Evolutionary conservation across 2,888 invertebrate genomes (phyloP), one percentile per base, ranked within the genome.

Genomic region (Ligdia adustata): DNA sequence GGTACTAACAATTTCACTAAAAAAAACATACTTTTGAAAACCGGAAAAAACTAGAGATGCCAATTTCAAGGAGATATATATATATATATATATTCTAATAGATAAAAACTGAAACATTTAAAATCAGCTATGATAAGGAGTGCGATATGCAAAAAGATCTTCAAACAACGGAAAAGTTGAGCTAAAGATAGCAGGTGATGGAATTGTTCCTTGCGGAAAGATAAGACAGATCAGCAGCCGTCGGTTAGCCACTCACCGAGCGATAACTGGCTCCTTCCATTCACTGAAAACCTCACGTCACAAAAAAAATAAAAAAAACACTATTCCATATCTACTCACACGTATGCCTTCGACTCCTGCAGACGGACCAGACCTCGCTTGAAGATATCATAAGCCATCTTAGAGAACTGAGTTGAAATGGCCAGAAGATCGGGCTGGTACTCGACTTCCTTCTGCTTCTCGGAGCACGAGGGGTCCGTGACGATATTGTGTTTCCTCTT

Each of bases 401-500:
- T 90, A 51, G 89, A 88, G 57, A 78, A 81, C 51, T 88, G 82
- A 0, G 91, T 91, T 52, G 90, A 89, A 13, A 88, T 66, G 0
- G 91, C 82, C 11, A 92, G 79, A 15, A 91, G 76, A 57, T 91
- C 91, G 9, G 82, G 89, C 71, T 79, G 88, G 70, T 82, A 91
- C 3, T 66, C 83, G 43, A 83, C 82, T 61, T 76, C 80, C 66
- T 70, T 80, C 75, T 81, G 79, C 40, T 74, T 82, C 46, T 80
- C 79, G 2, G 67, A 72, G 50, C 75, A 71, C 14, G 58, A 59
- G 2, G 88, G 89, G 35, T 88, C 78, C 1, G 86, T 90, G 28
- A 73, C 66, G 37, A 89, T 81, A 40, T 85, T 86, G 56, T 91
- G 91, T 60, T 89, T 89, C 52, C 58, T 75, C 82, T 90, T 91